Percentiles rank a stretch among this genome's conserved stretches.
phyloP scores from a whole-genome alignment of 2,113 vertebrate genomes.

The Hemiprocne comata region DNA sequence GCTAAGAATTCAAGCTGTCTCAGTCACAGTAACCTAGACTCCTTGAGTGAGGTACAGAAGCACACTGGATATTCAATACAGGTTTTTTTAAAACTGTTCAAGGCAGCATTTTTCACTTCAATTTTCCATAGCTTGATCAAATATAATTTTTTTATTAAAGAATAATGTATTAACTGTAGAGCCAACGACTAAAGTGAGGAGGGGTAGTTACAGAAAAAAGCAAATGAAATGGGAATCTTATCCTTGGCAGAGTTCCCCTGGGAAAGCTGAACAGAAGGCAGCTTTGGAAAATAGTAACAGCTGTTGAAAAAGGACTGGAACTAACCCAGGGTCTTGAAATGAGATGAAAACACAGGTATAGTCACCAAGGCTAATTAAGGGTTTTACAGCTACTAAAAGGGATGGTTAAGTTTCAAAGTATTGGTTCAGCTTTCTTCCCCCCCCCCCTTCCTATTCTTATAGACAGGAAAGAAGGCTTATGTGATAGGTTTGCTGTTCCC shows the following conservation, averaged over 20 bases:
- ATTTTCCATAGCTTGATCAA: neutral
- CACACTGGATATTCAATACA: neutral
- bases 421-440: neutral
- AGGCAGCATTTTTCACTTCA: neutral
- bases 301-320: conserved; percentile 61
- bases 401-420: neutral
- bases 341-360: neutral
- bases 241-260: conserved; percentile 46
- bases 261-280: conserved; percentile 64
- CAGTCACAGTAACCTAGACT: neutral
- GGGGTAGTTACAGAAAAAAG: neutral
- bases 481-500: neutral
- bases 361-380: neutral
- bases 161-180: neutral
- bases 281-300: conserved; percentile 62
- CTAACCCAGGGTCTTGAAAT: conserved; percentile 29
- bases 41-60: neutral
- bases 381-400: neutral
- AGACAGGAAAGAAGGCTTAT: neutral
- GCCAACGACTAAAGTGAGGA: neutral
- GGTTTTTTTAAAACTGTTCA: neutral
- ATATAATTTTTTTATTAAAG: neutral
- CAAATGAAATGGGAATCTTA: conserved; percentile 34
- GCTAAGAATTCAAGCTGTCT: neutral
- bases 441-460: neutral